Base-by-base conservation (phyloP, 2,888 invertebrate genomes). In the Cacoxenus indagator region DNA sequence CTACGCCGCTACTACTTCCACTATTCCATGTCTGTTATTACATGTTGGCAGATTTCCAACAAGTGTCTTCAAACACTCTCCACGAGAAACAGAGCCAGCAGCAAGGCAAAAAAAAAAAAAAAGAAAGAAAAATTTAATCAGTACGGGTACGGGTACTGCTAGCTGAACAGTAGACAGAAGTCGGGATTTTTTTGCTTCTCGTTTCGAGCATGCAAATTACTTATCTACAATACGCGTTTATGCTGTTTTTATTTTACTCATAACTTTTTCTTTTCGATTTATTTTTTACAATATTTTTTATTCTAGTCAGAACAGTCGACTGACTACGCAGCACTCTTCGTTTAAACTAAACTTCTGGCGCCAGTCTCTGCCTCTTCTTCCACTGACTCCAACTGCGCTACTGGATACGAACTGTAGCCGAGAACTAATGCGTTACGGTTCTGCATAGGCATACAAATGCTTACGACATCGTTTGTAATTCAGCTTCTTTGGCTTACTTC, bases 131-230 rank as follows among this genome's bases (percentile, higher is more conserved):
- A n/a, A n/a, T n/a, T n/a, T n/a, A n/a, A 17, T 17, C 31, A 31
- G 59, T 48, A 27, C 55, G n/a, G 26, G 55, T n/a, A 22, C 11
- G n/a, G 31, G 19, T 29, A 11, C 22, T 59, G 59, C 55, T 55
- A 55, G 19, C 59, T 11, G 48, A 24, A 64, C 57, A 67, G 51
- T n/a, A 6, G 11, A 19, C 19, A 27, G 27, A 61, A 54, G n/a
- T 65, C 68, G 57, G 27, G 48, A 37, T 8, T 51, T 29, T 48
- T 64, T 72, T 71, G 77, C 79, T 78, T 73, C 73, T 65, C 72
- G 78, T 74, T 73, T 68, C 78, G 59, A 68, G 79, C 80, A 83
- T 80, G 83, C 83, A 80, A 83, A 81, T 83, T 83, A 73, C 80
- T 75, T 78, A 75, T 76, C 76, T 76, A 74, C 78, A 81, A 74